A percentile compares a stretch with the other conserved stretches of the same genome.
Conservation (phyloP, 2,888 invertebrate species). For the Troides aeacus region DNA sequence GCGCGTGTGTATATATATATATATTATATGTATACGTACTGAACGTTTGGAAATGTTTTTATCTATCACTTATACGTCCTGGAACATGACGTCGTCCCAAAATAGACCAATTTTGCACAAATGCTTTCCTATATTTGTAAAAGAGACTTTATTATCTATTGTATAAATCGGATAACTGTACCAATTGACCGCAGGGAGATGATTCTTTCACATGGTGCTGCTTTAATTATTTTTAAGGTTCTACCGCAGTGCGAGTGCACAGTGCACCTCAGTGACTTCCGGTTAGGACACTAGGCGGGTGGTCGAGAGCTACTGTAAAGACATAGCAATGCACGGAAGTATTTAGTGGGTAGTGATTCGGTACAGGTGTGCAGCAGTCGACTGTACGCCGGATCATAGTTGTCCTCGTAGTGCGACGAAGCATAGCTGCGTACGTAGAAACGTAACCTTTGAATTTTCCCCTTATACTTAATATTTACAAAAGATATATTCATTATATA, state of each 20-base stretch:
- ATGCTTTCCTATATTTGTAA: slow-evolving; percentile 25
- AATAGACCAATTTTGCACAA: slow-evolving; percentile 40
- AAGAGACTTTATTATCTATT: slow-evolving; percentile 26
- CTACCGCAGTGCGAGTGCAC: slow-evolving; percentile 31
- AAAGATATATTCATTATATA: too few species aligned
- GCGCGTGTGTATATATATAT: too few species aligned
- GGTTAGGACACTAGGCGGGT: too few species aligned
- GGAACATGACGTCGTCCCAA: slow-evolving; percentile 38
- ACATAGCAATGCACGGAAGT: background rate
- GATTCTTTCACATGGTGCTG: slow-evolving; percentile 33
- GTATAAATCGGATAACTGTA: slow-evolving; percentile 21
- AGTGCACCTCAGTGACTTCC: too few species aligned
- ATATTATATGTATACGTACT: too few species aligned
- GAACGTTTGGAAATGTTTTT: slow-evolving; percentile 20
- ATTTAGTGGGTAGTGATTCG: background rate
- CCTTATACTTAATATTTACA: too few species aligned
- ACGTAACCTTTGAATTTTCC: too few species aligned
- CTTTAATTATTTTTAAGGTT: slow-evolving; percentile 30
- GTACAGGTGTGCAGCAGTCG: slow-evolving; percentile 5
- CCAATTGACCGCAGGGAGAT: slow-evolving; percentile 31
- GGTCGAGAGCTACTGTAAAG: background rate
- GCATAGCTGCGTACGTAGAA: slow-evolving; percentile 23
- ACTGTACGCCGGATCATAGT: slow-evolving; percentile 25
- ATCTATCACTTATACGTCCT: slow-evolving; percentile 28
- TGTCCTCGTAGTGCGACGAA: slow-evolving; percentile 11